These are phyloP conservation scores for Heliconius cydno DNA, from an alignment of 2,888 invertebrate genomes.

Conservation along the genomic window DNA sequence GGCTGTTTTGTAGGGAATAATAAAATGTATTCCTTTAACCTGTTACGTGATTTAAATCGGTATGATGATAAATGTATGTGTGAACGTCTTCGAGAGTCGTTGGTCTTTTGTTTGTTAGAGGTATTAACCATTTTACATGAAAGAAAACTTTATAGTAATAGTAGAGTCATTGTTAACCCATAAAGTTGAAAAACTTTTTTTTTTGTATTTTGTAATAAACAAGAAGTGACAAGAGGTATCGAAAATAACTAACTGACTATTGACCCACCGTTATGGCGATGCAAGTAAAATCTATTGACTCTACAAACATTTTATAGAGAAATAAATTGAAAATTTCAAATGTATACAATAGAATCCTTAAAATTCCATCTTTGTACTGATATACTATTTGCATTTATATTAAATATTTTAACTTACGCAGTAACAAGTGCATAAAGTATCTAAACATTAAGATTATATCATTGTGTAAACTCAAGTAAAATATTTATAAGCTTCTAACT, in stretches of 20 bases:
- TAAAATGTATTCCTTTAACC: conserved; percentile 12
- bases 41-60: conserved; percentile 8
- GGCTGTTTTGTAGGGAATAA: conserved; percentile 11
- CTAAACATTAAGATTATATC: neutral
- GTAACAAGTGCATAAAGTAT: neutral
- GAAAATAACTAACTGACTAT: too few relatives aligned
- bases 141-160: neutral
- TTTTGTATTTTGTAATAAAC: neutral
- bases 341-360: neutral
- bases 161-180: neutral
- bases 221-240: neutral
- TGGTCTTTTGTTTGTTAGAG: neutral
- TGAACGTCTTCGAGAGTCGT: neutral
- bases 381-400: neutral
- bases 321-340: neutral
- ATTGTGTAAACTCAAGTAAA: neutral
- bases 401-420: neutral
- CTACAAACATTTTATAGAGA: neutral
- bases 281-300: neutral
- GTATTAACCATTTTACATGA: neutral
- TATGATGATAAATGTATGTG: neutral
- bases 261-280: neutral
- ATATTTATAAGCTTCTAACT: neutral
- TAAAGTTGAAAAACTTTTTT: neutral
- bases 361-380: neutral